Base-by-base conservation (phyloP, 2,888 invertebrate genomes). In the Apomyelois bistriatella region DNA sequence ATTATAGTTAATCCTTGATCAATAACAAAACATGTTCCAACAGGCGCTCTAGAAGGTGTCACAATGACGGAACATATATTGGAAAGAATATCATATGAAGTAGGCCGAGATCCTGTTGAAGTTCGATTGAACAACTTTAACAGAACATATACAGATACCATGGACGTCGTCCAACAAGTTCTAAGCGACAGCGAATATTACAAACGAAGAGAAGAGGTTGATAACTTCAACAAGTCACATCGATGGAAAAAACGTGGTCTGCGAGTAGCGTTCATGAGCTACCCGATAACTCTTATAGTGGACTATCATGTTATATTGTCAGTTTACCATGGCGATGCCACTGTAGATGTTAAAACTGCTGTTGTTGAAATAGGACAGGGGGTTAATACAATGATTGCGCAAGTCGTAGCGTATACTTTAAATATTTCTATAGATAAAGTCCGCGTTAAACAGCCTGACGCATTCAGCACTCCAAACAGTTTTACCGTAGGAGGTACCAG, bases 281-380 rank as follows among this genome's bases (percentile, higher is more conserved):
- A 94, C 84, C 92, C 92, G 0, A 81, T 93, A 1, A 64, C 77
- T 0, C 74, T 90, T 30, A 74, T 82, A 17, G 87, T 92, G 0
- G 91, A 92, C 48, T 93, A 82, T 56, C 87, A 92, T 48, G 92
- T 93, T 0, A 84, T 92, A 16, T 86, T 96, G 12, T 90, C 93
- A 0, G 92, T 97, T 53, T 95, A 93, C 68, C 93, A 93, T 16
- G 91, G 92, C 1, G 95, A 95, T 73, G 95, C 93, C 0, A 92
- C 93, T 0, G 94, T 97, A 0, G 90, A 93, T 0, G 83, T 97
- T 6, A 83, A 92, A 1, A 95, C 95, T 63, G 94, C 94, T 10
- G 95, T 94, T 1, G 85, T 94, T 28, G 95, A 95, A 85, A 92
- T 94, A 70, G 97, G 97, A 0, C 97, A 97, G 85, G 97, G 96